Base-by-base conservation (phyloP, 2,888 invertebrate species). In the Lasioglossum malachurum region DNA sequence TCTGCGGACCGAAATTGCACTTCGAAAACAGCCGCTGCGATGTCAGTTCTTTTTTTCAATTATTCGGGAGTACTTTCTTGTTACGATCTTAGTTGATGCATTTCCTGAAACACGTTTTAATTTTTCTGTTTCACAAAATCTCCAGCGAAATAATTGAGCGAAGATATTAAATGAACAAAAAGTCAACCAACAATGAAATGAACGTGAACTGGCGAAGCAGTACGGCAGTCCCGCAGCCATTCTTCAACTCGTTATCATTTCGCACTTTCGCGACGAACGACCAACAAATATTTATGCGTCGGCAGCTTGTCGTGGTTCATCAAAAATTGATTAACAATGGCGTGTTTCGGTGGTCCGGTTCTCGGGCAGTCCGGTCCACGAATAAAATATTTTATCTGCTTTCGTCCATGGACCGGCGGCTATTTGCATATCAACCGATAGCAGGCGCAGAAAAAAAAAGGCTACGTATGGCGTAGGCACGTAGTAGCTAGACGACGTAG, bases 401-500 rank as follows among this genome's bases (percentile, higher is more conserved):
- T 85, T 77, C 87, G 76, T 75, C 85, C 81, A 64, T 78, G 85
- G 87, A 83, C 46, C 57, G 75, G 69, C 35, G 57, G 72, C 85
- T 82, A 88, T 88, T 88, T 88, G 88, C 88, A 88, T 88, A 88
- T 87, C 81, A 84, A 84, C 87, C 72, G 83, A 87, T 85, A 85
- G 80, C 81, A 57, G 60, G 77, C 69, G 64, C 64, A 75, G 77
- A 64, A 73, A 74, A 76, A 76, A 69, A 69, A 38, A 23, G 31
- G 64, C 7, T 49, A 67, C 78, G 69, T 78, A 82, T 75, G 78
- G 53, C 75, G 38, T 38, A 71, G 71, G 77, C 79, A 82, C 79
- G 53, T 53, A 53, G 82, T 71, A 67, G 57, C 44, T 77, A 75
- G 80, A 85, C 80, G 73, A 80, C 69, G 67, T 64, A 64, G 31